Base-by-base conservation (phyloP, 2,888 invertebrate species). In the Rambutsinella grinnellia region DNA sequence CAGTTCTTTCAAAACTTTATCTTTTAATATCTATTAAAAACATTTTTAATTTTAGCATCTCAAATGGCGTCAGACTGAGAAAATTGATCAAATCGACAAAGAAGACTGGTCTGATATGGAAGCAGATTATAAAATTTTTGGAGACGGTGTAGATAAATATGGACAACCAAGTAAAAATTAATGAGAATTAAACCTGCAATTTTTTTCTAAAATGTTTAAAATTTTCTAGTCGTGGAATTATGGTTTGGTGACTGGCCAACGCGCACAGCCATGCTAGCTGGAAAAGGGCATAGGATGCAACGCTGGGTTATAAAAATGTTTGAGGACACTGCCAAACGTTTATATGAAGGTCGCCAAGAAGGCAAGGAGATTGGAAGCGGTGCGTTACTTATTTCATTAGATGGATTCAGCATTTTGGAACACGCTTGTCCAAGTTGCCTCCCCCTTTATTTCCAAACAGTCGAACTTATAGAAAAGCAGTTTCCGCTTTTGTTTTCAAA, bases 141-240 rank as follows among this genome's bases (percentile, higher is more conserved):
- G 2, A 1, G 69, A 61, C 15, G 26, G 27, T 3, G 10, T 47
- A 2, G 69, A 58, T 17, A 69, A 69, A 46, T 1, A 6, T n/a
- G 69, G 69, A 6, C n/a, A 36, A 27, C 69, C 69, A 17, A 28
- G 69, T 69, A 60, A 51, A 44, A 8, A 17, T 21, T 53, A 13
- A 66, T 56, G 24, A 19, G 24, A 23, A 19, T 19, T 24, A 53
- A 54, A 23, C 17, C 1, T 51, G 51, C 8, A 28, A 26, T 23
- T 24, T 44, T 2, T 27, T 15, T 44, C 1, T n/a, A n/a, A n/a
- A n/a, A n/a, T n/a, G n/a, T n/a, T 17, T 24, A 2, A 3, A 10
- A 47, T 61, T 47, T 47, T 17, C 10, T 21, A 63, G 63, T 63
- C 27, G 17, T 17, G 3, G 63, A 63, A 51, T 2, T 47, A 8